phyloP scores from a whole-genome alignment of 2,113 vertebrate genomes.

The Etheostoma spectabile region DNA sequence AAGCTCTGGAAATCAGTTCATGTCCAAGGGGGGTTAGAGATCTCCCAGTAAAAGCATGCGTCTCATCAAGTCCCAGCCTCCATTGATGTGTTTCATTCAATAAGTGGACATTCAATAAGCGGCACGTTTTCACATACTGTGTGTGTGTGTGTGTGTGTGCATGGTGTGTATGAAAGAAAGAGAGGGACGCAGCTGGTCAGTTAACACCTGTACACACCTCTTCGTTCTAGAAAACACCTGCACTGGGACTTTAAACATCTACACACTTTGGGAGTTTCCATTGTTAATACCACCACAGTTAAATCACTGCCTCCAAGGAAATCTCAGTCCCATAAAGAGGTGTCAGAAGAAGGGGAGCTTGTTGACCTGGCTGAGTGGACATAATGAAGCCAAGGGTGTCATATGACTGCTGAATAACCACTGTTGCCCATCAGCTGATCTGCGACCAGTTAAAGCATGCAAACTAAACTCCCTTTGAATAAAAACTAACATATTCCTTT shows the following conservation, averaged over 20 bases:
- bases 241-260: conserved; percentile 11
- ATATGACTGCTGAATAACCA: conserved; percentile 55
- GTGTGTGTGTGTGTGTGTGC: background rate
- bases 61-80: background rate
- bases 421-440: conserved; percentile 13
- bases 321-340: background rate
- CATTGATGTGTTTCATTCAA: conserved; percentile 10
- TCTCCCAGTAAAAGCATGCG: conserved; percentile 12
- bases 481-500: background rate
- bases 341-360: conserved; percentile 14
- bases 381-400: conserved; percentile 24
- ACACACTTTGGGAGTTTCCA: background rate
- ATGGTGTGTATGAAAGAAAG: background rate
- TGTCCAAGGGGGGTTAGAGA: conserved; percentile 1
- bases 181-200: conserved; percentile 27
- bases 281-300: background rate
- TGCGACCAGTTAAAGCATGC: background rate
- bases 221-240: conserved; percentile 37
- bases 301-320: background rate
- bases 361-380: conserved; percentile 23
- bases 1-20: background rate
- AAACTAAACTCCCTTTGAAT: background rate
- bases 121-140: background rate
- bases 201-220: too few species aligned
- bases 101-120: conserved; percentile 2